Percentiles rank a stretch among this genome's conserved stretches.
Evolutionary conservation across 2,113 vertebrate genomes (phyloP).

Genomic region (Clarias batrachus): DNA sequence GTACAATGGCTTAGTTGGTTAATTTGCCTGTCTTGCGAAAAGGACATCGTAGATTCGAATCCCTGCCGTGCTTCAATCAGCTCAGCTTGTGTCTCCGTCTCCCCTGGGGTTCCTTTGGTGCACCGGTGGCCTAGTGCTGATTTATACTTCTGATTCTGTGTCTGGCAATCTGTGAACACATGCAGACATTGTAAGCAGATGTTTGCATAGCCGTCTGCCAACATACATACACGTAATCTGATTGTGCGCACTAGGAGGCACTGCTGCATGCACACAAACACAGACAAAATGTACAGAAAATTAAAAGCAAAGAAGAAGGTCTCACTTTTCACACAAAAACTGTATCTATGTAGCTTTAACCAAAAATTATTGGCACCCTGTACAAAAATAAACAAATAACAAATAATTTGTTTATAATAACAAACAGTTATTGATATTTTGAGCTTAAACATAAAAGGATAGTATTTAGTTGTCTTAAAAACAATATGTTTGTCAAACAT

Average conservation of each 20-base stretch:
- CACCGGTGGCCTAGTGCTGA: not conserved
- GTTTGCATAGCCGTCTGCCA: not conserved
- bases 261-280: not conserved
- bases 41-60: not conserved
- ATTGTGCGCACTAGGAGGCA: not conserved
- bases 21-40: not conserved
- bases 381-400: not conserved
- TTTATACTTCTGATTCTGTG: not conserved
- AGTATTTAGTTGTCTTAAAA: not conserved
- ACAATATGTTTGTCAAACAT: not conserved
- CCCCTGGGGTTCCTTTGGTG: not conserved
- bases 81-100: not conserved
- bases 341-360: not conserved
- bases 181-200: not conserved
- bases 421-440: not conserved
- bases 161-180: not conserved
- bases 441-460: not conserved
- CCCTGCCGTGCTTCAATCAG: not conserved
- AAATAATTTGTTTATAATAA: not conserved
- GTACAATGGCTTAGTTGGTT: not conserved
- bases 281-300: not conserved
- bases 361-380: not conserved
- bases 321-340: not conserved
- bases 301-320: constrained; percentile 1
- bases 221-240: not conserved